These are phyloP conservation scores for Syngnathus typhle DNA, from an alignment of 2,113 vertebrate species.

Conservation along the genomic window DNA sequence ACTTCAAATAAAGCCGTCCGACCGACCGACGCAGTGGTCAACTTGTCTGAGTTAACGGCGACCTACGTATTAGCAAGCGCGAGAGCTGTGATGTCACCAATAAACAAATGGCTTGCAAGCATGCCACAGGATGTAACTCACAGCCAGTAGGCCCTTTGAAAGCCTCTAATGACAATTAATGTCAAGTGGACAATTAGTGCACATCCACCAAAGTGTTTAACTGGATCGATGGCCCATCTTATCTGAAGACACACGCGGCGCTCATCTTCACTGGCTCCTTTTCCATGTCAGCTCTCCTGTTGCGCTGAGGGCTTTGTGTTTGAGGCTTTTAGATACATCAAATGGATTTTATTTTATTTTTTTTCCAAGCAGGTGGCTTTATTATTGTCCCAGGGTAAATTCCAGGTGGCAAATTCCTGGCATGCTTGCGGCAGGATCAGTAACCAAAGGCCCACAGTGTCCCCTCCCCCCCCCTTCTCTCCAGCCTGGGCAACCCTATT, in stretches of 20 bases:
- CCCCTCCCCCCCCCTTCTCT: slow-evolving; percentile 46
- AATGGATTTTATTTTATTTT: slow-evolving; percentile 12
- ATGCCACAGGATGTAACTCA: slow-evolving; percentile 46
- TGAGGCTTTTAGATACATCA: slow-evolving; percentile 13
- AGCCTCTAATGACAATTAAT: slow-evolving; percentile 75
- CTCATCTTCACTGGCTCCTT: slow-evolving; percentile 28
- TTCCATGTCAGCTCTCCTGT: slow-evolving; percentile 1
- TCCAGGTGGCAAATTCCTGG: slow-evolving; percentile 63
- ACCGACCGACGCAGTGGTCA: slow-evolving; percentile 1
- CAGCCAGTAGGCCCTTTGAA: slow-evolving; percentile 44
- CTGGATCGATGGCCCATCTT: slow-evolving; percentile 67
- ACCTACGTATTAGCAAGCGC: slow-evolving; percentile 12
- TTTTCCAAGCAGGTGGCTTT: slow-evolving; percentile 28
- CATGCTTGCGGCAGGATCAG: slow-evolving; percentile 63
- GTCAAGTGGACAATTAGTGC: slow-evolving; percentile 74
- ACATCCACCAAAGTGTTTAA: slow-evolving; percentile 60
- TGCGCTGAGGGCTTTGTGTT: slow-evolving; percentile 8
- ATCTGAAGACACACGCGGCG: slow-evolving; percentile 50
- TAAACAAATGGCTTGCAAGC: slow-evolving; percentile 65
- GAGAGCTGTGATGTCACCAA: slow-evolving; percentile 51
- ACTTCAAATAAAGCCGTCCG: slow-evolving; percentile 28
- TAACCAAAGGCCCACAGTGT: slow-evolving; percentile 58
- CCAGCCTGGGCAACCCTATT: slow-evolving; percentile 55
- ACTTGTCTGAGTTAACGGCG: slow-evolving; percentile 40
- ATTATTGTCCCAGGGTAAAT: slow-evolving; percentile 61